Evolutionary conservation across 1,140 invertebrate species (phyloP), one percentile per base, ranked within the genome.

Genomic region (Saccostrea cuccullata): DNA sequence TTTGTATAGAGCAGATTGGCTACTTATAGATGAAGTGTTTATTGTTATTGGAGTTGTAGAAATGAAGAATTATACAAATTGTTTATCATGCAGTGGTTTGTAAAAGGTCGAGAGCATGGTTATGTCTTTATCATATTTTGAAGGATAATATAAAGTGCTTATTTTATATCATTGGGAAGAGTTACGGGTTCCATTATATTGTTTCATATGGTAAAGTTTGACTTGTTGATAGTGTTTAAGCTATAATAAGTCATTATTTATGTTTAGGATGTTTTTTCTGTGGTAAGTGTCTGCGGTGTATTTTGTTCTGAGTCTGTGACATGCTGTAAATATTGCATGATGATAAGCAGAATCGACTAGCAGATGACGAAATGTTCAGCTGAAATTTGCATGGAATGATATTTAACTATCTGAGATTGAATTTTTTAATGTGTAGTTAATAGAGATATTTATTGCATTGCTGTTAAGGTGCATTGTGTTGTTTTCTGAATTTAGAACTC

Each of bases 231-330:
- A n/a, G 15, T 64, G 58, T 17, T 20, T 20, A 20, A 64, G n/a
- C n/a, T 64, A 64, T 15, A 40, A 30, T 77, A 11, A 77, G 70
- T 77, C 30, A 77, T 77, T 12, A 77, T 77, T 30, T 77, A 36
- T 77, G 70, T 77, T 36, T 26, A 77, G 70, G 70, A 77, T 36
- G 26, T 77, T 17, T 77, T 77, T 77, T 30, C 70, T 77, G 70
- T 77, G 70, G 70, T 77, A 77, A 77, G 70, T 77, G 6, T 30
- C 0, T 30, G 70, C 70, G 15, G 23, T 73, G 26, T 73, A 13
- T 73, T 73, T 23, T 73, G 67, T 77, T 77, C 30, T 6, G 6
- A 64, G 58, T 30, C 17, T 17, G 17, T 64, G 15, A 47, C 9
- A 17, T 30, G 23, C 15, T 77, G 26, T 30, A 30, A 26, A 13